Percentiles rank a stretch among this genome's conserved stretches.
Evolutionary conservation across 2,113 vertebrate species (phyloP).

Genomic region (Pituophis catenifer): DNA sequence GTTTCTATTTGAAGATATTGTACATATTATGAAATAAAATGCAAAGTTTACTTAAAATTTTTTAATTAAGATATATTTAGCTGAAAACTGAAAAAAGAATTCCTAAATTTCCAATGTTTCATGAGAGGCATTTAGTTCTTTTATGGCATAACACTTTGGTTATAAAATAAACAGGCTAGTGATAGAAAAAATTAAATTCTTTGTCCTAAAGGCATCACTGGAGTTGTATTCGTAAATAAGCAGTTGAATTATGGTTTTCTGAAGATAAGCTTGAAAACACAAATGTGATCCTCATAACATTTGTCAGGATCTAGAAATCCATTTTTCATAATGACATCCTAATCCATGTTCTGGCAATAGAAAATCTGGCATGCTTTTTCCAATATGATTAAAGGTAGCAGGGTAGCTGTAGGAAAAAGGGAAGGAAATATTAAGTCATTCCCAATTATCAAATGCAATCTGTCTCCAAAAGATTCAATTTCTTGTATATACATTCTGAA

Average conservation of each 20-base stretch:
- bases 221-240: neutral
- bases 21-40: slow-evolving; percentile 78
- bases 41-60: slow-evolving; percentile 70
- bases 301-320: neutral
- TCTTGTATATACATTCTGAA: slow-evolving; percentile 1
- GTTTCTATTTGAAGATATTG: slow-evolving; percentile 74
- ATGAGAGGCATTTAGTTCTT: neutral
- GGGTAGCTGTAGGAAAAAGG: neutral
- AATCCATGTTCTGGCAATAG: neutral
- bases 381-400: too few species aligned
- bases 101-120: neutral
- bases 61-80: slow-evolving; percentile 71
- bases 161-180: neutral
- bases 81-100: slow-evolving; percentile 38
- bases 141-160: accelerated
- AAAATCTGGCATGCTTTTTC: neutral
- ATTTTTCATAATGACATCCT: neutral
- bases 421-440: neutral
- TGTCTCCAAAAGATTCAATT: neutral
- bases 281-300: neutral
- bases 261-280: neutral
- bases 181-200: neutral
- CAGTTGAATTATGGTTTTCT: neutral
- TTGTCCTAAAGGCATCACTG: neutral
- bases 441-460: neutral